Evolutionary conservation across 2,797 vertebrate species (phyloP).

Genomic region (Malacoctenus gilli): DNA sequence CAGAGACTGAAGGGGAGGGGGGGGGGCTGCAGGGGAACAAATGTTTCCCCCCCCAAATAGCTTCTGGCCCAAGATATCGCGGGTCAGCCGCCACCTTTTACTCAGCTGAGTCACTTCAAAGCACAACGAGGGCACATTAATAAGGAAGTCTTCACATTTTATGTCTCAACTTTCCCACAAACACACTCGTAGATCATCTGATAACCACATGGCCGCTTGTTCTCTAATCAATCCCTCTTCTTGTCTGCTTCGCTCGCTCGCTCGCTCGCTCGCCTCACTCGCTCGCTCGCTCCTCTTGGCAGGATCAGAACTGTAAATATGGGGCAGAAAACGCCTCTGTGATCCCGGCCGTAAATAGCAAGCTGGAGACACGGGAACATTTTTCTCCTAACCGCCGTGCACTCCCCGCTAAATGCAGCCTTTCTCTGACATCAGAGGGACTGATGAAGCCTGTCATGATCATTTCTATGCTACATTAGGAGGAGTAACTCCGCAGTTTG

Average conservation of each 20-base stretch:
- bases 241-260: conserved; percentile 26
- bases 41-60: too few species aligned
- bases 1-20: too few species aligned
- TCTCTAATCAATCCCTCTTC: conserved; percentile 34
- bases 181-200: conserved; percentile 21
- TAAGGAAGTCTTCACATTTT: not conserved
- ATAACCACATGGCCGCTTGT: conserved; percentile 25
- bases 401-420: conserved; percentile 61
- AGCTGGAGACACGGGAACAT: conserved; percentile 46
- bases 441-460: conserved; percentile 74
- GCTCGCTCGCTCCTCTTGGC: conserved; percentile 27
- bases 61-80: too few species aligned
- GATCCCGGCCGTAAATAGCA: conserved; percentile 66
- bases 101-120: not conserved
- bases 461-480: conserved; percentile 76
- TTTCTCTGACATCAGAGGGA: conserved; percentile 67
- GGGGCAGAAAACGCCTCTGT: conserved; percentile 44
- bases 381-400: conserved; percentile 52
- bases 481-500: conserved; percentile 65
- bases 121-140: conserved; percentile 6
- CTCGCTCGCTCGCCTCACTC: conserved; percentile 22
- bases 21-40: too few species aligned
- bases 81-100: conserved; percentile 8
- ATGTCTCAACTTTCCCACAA: conserved; percentile 11
- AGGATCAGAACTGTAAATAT: conserved; percentile 51